Base-by-base conservation (phyloP, 1,140 invertebrate genomes). In the Plutomurus gul region DNA sequence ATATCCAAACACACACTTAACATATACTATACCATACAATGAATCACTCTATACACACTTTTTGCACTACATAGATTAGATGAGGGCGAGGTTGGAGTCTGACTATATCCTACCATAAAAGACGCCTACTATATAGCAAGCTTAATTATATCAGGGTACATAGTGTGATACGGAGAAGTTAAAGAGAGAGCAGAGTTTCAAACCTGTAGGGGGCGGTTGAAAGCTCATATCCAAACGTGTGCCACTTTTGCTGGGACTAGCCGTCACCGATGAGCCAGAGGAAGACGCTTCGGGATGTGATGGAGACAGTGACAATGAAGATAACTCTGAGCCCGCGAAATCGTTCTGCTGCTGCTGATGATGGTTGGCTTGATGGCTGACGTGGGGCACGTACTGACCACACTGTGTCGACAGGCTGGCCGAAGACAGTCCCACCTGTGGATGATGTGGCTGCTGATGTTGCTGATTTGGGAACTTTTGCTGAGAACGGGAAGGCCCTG, bases 241-340 rank as follows among this genome's bases (percentile, higher is more conserved):
- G 43, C 40, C 73, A 33, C 73, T 65, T 13, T 25, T 25, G 27
- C 56, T 65, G 10, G 56, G 11, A 33, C 27, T 65, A 25, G 36
- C 56, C 25, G 56, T 33, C 0, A n/a, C 11, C 11, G 39, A 43
- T 13, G 56, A 65, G 27, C 27, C 56, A 7, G 56, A 65, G n/a
- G 56, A 65, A 36, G 56, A 65, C 36, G 56, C 72, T 10, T 77
- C 75, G 30, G 72, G 75, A 33, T 72, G 72, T 3, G 18, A 51
- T 25, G 78, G 56, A 33, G 56, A 65, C 56, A 65, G 36, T 2
- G 56, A 65, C 13, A 65, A 1, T n/a, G 79, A 36, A 46, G 40
- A 71, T 84, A 80, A 76, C 82, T 39, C 33, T 5, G 70, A 79
- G 40, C 39, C 39, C 8, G 56, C 27, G 13, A 47, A 84, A 30